Evolutionary conservation across 2,113 vertebrate genomes (phyloP).

Genomic region (Sarotherodon lohbergeri): DNA sequence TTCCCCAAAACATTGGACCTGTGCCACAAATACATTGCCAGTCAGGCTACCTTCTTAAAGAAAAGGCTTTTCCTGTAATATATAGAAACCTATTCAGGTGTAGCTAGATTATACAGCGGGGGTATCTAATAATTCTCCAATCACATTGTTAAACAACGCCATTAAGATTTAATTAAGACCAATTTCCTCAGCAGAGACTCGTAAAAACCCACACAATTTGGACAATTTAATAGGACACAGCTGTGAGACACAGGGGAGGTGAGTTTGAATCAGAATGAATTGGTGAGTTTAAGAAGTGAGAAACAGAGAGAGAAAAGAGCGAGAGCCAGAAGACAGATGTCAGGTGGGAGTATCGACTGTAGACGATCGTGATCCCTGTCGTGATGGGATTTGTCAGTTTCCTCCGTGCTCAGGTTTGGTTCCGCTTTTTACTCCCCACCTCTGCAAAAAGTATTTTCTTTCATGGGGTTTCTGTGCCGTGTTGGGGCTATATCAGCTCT

Average conservation of each 20-base stretch:
- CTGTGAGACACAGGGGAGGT: background rate
- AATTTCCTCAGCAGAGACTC: slow-evolving; percentile 33
- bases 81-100: background rate
- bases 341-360: slow-evolving; percentile 26
- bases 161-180: slow-evolving; percentile 36
- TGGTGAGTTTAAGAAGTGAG: background rate
- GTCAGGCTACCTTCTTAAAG: background rate
- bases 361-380: slow-evolving; percentile 29
- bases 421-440: slow-evolving; percentile 36
- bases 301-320: background rate
- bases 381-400: slow-evolving; percentile 59
- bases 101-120: background rate
- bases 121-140: slow-evolving; percentile 1
- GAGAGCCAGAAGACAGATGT: background rate
- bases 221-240: slow-evolving; percentile 36
- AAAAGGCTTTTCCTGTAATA: background rate
- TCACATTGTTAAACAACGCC: slow-evolving; percentile 36
- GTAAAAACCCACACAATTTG: slow-evolving; percentile 29
- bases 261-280: background rate
- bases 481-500: slow-evolving; percentile 47
- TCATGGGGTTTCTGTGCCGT: slow-evolving; percentile 45
- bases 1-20: background rate
- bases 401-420: background rate
- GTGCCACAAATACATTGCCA: background rate
- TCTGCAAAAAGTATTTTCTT: slow-evolving; percentile 51